phyloP scores from a whole-genome alignment of 2,888 invertebrate genomes.

The Congeria kusceri region DNA sequence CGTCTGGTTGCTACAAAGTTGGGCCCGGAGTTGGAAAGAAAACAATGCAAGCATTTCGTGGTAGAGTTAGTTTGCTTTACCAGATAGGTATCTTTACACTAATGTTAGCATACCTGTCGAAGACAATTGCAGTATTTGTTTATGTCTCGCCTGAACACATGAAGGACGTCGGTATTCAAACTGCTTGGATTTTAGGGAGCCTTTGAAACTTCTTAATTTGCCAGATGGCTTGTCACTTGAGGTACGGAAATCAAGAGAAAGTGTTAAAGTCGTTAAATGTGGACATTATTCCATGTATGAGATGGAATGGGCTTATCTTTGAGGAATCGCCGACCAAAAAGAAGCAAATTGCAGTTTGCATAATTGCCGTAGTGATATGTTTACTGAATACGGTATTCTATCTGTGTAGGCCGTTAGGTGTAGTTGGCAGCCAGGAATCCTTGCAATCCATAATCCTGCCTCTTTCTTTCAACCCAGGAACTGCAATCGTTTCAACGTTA shows the following conservation, averaged over 20 bases:
- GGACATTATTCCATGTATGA: slow-evolving; percentile 5
- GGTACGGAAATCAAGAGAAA: neutral
- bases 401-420: no score
- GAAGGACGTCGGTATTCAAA: slow-evolving; percentile 5
- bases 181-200: neutral
- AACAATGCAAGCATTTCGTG: neutral
- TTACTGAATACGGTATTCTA: no score
- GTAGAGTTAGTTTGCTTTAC: neutral
- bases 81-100: neutral
- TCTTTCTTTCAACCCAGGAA: no score
- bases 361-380: neutral
- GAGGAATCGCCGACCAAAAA: neutral
- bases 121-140: neutral
- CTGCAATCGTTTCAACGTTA: no score
- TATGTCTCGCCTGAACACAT: slow-evolving; percentile 3
- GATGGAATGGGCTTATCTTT: slow-evolving; percentile 1
- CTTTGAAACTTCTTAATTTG: neutral
- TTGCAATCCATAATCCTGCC: neutral
- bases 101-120: neutral
- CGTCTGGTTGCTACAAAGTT: slow-evolving; percentile 1
- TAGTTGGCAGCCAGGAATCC: neutral
- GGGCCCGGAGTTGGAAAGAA: neutral
- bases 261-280: slow-evolving; percentile 2
- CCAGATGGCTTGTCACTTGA: neutral
- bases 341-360: slow-evolving; percentile 6